phyloP scores from a whole-genome alignment of 1,140 invertebrate species.

The Monochamus saltuarius region DNA sequence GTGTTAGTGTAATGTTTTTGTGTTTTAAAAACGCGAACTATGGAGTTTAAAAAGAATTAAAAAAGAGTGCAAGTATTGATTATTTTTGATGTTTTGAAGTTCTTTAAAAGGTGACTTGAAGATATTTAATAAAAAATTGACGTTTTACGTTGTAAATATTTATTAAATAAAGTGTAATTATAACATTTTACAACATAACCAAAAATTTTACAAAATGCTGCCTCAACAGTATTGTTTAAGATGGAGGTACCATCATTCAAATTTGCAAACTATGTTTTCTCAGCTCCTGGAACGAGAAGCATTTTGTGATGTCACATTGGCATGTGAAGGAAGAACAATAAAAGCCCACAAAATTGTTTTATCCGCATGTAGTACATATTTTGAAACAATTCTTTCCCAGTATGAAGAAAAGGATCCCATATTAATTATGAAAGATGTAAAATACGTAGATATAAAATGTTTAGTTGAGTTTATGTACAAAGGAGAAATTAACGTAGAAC shows the following conservation, averaged over 20 bases:
- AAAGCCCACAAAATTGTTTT: constrained; percentile 83
- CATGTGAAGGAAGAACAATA: constrained; percentile 84
- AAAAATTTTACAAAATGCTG: constrained; percentile 59
- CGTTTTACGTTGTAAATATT: constrained; percentile 14
- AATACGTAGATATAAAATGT: constrained; percentile 80
- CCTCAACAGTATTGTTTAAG: constrained; percentile 86
- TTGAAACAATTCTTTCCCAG: constrained; percentile 83
- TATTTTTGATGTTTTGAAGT: constrained; percentile 44
- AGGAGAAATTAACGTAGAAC: constrained; percentile 92
- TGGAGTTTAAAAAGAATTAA: constrained; percentile 36
- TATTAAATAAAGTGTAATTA: neutral
- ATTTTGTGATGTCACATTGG: constrained; percentile 88
- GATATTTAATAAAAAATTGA: constrained; percentile 8
- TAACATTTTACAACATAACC: constrained; percentile 27
- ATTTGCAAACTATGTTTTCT: constrained; percentile 87
- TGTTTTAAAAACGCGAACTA: constrained; percentile 35
- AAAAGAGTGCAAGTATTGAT: constrained; percentile 42
- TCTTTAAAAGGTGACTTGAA: constrained; percentile 34
- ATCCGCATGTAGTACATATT: constrained; percentile 84
- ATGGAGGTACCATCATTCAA: constrained; percentile 90
- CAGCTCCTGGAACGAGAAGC: constrained; percentile 82
- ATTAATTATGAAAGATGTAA: constrained; percentile 81
- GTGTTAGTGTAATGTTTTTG: constrained; percentile 24
- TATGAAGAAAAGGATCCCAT: constrained; percentile 87
- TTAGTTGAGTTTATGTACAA: constrained; percentile 95